These are phyloP conservation scores for Sacculina carcini DNA, from an alignment of 2,888 invertebrate species.

Conservation along the genomic window DNA sequence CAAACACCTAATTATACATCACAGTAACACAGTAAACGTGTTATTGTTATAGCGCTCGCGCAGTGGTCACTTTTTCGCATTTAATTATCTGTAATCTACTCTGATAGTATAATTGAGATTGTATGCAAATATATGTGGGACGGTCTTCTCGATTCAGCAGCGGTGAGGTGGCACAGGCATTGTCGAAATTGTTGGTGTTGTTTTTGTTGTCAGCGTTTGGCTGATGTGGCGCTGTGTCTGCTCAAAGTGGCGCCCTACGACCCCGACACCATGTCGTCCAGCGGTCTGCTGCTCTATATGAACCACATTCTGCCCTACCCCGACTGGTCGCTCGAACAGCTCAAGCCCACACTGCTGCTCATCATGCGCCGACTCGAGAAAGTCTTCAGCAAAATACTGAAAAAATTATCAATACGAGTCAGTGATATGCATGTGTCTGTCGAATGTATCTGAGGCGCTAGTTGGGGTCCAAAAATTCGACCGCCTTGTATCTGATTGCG, in stretches of 20 bases:
- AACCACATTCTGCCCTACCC: conserved; percentile 72
- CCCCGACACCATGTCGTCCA: conserved; percentile 83
- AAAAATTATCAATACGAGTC: conserved; percentile 69
- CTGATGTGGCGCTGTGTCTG: conserved; percentile 86
- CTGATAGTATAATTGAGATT: too few relatives aligned
- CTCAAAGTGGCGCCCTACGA: conserved; percentile 95
- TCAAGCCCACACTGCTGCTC: conserved; percentile 69
- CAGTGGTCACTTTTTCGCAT: too few relatives aligned
- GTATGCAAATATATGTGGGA: neutral
- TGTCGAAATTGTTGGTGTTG: conserved; percentile 3
- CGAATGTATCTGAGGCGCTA: neutral
- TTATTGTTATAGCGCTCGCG: too few relatives aligned
- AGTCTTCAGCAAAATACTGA: conserved; percentile 86
- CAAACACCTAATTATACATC: too few relatives aligned
- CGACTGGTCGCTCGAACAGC: conserved; percentile 80
- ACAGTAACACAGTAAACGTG: too few relatives aligned
- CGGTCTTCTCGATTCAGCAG: neutral
- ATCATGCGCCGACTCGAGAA: conserved; percentile 80
- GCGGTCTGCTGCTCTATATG: conserved; percentile 77
- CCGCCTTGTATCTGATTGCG: too few relatives aligned
- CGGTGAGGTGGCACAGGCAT: neutral
- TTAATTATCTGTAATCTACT: too few relatives aligned
- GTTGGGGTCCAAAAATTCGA: too few relatives aligned
- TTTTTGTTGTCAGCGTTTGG: conserved; percentile 39
- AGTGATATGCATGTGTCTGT: conserved; percentile 15